Base-by-base conservation (phyloP, 2,888 invertebrate species). In the Ligdia adustata region DNA sequence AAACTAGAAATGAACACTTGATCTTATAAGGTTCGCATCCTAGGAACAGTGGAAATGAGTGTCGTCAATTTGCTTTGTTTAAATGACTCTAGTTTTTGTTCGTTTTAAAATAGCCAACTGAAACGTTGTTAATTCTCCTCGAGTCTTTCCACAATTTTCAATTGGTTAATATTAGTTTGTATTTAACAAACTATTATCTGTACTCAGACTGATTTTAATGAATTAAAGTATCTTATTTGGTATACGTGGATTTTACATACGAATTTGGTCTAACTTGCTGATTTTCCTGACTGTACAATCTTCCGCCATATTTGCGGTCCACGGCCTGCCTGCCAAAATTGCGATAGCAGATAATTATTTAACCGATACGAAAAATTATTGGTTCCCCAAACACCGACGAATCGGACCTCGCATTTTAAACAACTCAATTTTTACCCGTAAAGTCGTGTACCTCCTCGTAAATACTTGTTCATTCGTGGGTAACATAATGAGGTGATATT, bases 271-370 rank as follows among this genome's bases (percentile, higher is more conserved):
- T 26, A 27, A 39, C 44, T 63, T 64, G 46, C n/a, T n/a, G n/a
- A n/a, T 70, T 71, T 62, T 81, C 77, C 72, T 72, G 69, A 59
- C 76, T 52, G 62, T 82, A 63, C 66, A 39, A 18, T 57, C 57
- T 35, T 57, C 75, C 67, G 79, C 82, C 82, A 83, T 82, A 66
- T 83, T 85, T 78, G 66, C 69, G 79, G 77, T 79, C 75, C 66
- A 64, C 75, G 73, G 72, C 74, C 79, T 70, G 72, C 71, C 75
- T 71, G 75, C 73, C 82, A 80, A 79, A 79, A 77, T 75, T 64
- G 62, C 76, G 84, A 89, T 86, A 84, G 75, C 80, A 79, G 79
- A 77, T 83, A 86, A 84, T 88, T 88, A 88, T 85, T 87, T 74
- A 65, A 67, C 64, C 70, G 82, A 82, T 84, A 82, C 82, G 75